Conservation (phyloP, 2,888 invertebrate genomes). For the Tupiocoris notatus region DNA sequence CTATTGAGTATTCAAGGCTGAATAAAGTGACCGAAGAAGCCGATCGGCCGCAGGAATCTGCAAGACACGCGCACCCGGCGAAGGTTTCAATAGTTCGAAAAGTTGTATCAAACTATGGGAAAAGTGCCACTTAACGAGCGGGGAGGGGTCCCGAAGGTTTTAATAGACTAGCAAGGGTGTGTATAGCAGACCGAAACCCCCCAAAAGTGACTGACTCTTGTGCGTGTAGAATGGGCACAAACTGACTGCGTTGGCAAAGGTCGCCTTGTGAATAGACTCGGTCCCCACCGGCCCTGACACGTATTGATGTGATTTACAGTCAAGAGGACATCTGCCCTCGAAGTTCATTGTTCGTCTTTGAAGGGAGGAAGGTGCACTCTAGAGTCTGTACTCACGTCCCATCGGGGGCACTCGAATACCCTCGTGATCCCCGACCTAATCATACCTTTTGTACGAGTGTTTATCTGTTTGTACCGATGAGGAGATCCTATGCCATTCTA, state of each 20-base stretch:
- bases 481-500: slow-evolving; percentile 37
- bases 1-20: no score
- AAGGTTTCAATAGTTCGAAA: slow-evolving; percentile 30
- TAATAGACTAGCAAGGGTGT: slow-evolving; percentile 34
- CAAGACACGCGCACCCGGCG: slow-evolving; percentile 7
- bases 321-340: slow-evolving; percentile 44
- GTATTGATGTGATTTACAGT: slow-evolving; percentile 47
- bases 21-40: no score
- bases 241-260: neutral
- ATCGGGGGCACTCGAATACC: neutral
- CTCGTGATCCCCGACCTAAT: slow-evolving; percentile 40
- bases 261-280: slow-evolving; percentile 33
- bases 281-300: slow-evolving; percentile 42
- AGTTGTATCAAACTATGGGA: slow-evolving; percentile 38
- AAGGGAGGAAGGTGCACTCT: neutral
- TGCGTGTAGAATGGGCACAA: neutral
- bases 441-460: slow-evolving; percentile 44
- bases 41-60: no score
- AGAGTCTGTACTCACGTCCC: neutral
- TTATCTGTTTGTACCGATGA: slow-evolving; percentile 42
- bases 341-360: slow-evolving; percentile 20
- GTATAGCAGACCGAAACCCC: slow-evolving; percentile 13
- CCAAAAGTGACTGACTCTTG: slow-evolving; percentile 37
- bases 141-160: slow-evolving; percentile 24
- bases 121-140: slow-evolving; percentile 41